A percentile compares a stretch with the other conserved stretches of the same genome.
phyloP scores from a whole-genome alignment of 2,797 vertebrate species.

The Myotis myotis region DNA sequence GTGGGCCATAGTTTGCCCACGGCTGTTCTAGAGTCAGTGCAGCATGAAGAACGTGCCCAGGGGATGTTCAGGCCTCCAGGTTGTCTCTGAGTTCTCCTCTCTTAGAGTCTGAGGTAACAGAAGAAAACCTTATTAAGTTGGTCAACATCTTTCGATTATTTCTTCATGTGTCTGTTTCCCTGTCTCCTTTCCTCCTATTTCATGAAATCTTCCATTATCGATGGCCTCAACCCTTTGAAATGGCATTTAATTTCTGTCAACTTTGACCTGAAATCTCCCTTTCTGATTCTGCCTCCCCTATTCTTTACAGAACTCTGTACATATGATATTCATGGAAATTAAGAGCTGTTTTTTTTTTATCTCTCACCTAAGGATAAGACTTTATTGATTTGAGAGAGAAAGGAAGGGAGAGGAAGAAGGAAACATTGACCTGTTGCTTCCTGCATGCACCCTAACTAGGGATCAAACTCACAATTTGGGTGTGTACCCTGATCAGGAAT shows the following conservation, averaged over 20 bases:
- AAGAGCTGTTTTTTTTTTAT: background rate
- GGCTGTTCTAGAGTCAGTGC: background rate
- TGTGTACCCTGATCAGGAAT: no score
- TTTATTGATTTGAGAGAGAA: no score
- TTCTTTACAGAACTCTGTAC: background rate
- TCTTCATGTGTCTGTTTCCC: background rate
- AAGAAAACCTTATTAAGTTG: background rate
- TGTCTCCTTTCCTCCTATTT: background rate
- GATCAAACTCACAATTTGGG: no score
- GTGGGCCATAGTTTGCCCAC: no score
- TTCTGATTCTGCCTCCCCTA: background rate
- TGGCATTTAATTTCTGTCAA: background rate
- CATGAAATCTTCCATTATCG: background rate
- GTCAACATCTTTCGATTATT: background rate
- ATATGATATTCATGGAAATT: background rate
- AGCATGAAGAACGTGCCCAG: background rate
- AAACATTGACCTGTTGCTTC: no score
- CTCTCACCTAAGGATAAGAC: no score
- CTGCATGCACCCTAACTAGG: no score
- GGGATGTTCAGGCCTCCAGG: background rate
- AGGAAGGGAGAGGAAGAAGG: no score
- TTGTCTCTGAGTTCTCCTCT: background rate
- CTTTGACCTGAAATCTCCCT: background rate
- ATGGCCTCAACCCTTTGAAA: background rate
- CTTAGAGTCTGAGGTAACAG: background rate